Evolutionary conservation across 1,140 invertebrate genomes (phyloP).

Genomic region (Drosophila murphyi): DNA sequence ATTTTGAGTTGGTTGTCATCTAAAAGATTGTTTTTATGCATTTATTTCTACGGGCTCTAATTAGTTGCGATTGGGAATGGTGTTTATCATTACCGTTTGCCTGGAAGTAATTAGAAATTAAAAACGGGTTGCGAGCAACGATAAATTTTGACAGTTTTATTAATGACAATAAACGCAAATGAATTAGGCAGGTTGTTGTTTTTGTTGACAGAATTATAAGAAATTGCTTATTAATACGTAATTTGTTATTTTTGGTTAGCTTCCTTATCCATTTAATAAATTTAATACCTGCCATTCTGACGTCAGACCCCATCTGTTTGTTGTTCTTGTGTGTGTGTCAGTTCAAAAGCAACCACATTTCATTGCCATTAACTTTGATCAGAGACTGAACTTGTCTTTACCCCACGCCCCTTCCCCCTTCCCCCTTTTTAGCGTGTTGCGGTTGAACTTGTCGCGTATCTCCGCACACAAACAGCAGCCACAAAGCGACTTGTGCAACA

Average conservation of each 20-base stretch:
- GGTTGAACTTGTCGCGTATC: slow-evolving; percentile 37
- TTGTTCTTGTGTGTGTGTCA: too few relatives aligned
- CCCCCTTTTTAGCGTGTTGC: not conserved
- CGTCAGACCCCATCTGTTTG: not conserved
- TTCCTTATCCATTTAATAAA: not conserved
- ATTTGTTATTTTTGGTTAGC: not conserved
- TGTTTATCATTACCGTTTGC: slow-evolving; percentile 12
- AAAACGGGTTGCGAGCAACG: slow-evolving; percentile 14
- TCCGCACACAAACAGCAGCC: slow-evolving; percentile 35
- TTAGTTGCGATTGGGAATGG: not conserved
- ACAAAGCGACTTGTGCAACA: slow-evolving; percentile 17
- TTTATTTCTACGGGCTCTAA: not conserved
- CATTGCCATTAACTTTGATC: slow-evolving; percentile 7
- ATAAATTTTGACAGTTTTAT: slow-evolving; percentile 61
- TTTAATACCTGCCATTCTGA: not conserved
- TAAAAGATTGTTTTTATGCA: not conserved
- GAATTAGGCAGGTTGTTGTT: not conserved
- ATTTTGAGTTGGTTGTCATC: slow-evolving; percentile 49
- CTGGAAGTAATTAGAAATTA: slow-evolving; percentile 8
- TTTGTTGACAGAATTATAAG: not conserved
- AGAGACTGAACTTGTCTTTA: slow-evolving; percentile 2
- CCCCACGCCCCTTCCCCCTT: too few relatives aligned
- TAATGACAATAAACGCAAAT: slow-evolving; percentile 26
- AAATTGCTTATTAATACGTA: not conserved
- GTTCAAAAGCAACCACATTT: not conserved